These are phyloP conservation scores for Montipora foliosa DNA, from an alignment of 64 coral and sea anemone species.

Conservation along the genomic window DNA sequence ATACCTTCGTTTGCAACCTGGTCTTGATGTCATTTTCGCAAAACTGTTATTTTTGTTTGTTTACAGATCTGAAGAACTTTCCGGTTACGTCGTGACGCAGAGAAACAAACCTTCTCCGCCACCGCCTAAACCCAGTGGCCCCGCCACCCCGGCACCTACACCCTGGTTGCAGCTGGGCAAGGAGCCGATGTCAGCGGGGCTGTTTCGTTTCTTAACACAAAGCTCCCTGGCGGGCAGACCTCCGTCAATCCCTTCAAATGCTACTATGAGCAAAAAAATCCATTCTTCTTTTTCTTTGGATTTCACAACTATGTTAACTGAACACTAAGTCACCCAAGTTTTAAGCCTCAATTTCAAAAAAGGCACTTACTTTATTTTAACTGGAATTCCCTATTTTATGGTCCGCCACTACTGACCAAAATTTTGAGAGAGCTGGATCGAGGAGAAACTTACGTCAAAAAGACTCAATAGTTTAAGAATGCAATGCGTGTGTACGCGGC, in stretches of 20 bases:
- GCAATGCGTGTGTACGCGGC: no score
- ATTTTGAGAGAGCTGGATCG: no score
- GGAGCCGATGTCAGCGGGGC: constrained; percentile 23
- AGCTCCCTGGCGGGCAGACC: constrained; percentile 25
- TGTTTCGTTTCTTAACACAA: constrained; percentile 54
- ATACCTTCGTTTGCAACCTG: not conserved
- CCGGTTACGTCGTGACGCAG: constrained; percentile 76
- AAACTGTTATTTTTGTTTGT: not conserved
- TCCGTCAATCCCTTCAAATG: constrained; percentile 43
- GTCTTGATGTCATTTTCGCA: not conserved
- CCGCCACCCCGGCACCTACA: constrained; percentile 68
- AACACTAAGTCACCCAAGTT: no score
- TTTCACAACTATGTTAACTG: no score
- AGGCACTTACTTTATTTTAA: no score
- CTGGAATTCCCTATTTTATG: no score
- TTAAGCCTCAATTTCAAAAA: no score
- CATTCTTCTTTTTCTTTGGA: no score
- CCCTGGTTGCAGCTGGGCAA: constrained; percentile 64
- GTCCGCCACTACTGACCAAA: no score
- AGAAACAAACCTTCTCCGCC: constrained; percentile 40
- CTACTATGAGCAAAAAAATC: no score
- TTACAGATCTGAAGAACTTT: constrained; percentile 39
- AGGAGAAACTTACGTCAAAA: no score
- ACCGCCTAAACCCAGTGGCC: constrained; percentile 39
- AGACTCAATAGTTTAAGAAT: no score